Evolutionary conservation across 1,140 invertebrate species (phyloP).

Genomic region (Bombus soroeensis): DNA sequence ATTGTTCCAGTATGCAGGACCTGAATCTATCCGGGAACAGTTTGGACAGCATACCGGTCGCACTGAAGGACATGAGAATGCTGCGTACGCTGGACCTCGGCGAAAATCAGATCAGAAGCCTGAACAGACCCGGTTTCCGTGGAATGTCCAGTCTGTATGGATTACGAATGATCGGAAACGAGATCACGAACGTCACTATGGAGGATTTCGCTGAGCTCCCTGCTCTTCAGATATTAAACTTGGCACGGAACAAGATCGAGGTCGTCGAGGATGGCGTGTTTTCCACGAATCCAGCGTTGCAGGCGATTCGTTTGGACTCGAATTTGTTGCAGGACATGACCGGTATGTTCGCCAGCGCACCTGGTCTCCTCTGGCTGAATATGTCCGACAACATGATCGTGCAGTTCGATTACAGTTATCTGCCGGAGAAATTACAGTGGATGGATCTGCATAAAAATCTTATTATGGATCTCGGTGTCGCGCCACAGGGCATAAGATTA

Average conservation of each 20-base stretch:
- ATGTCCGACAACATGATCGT: constrained; percentile 92
- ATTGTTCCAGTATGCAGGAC: constrained; percentile 90
- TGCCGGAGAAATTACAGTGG: constrained; percentile 91
- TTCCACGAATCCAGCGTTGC: constrained; percentile 88
- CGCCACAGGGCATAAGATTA: constrained; percentile 81
- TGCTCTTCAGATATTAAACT: constrained; percentile 90
- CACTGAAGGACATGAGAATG: constrained; percentile 89
- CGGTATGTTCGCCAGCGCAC: constrained; percentile 88
- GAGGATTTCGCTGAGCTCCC: constrained; percentile 88
- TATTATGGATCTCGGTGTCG: constrained; percentile 87
- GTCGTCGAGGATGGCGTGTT: constrained; percentile 90
- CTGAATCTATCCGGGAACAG: constrained; percentile 92
- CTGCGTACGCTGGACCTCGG: constrained; percentile 91
- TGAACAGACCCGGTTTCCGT: constrained; percentile 91
- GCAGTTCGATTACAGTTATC: constrained; percentile 91
- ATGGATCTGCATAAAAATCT: constrained; percentile 92
- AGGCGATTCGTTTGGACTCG: constrained; percentile 91
- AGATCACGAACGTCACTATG: constrained; percentile 89
- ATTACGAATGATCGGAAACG: constrained; percentile 91
- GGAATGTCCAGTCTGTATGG: constrained; percentile 91
- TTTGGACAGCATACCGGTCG: constrained; percentile 88
- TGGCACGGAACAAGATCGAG: constrained; percentile 91
- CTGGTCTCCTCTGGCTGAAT: constrained; percentile 91
- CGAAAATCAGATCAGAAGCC: constrained; percentile 89
- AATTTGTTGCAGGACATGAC: constrained; percentile 91